A percentile compares a stretch with the other conserved stretches of the same genome.
Conservation (phyloP, 2,888 invertebrate genomes). For the Omphaloscelis lunosa region DNA sequence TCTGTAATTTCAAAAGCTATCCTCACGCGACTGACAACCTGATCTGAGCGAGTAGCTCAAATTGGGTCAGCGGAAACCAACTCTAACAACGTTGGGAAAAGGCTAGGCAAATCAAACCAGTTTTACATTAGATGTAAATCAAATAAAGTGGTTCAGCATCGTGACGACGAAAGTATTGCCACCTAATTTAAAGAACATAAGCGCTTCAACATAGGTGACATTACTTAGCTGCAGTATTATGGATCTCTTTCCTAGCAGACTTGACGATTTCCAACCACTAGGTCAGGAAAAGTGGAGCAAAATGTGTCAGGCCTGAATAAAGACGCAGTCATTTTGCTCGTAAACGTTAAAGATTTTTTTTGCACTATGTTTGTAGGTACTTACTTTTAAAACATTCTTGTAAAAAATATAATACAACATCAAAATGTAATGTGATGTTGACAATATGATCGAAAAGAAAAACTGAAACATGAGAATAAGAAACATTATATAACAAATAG, state of each 20-base stretch:
- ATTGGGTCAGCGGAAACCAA: background rate
- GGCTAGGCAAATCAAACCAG: background rate
- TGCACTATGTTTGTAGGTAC: background rate
- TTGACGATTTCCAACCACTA: background rate
- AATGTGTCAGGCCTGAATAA: background rate
- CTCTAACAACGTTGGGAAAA: background rate
- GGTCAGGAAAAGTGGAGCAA: background rate
- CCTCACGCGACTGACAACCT: background rate
- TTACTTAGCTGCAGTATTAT: background rate
- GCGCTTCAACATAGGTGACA: background rate
- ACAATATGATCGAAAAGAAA: slow-evolving; percentile 13
- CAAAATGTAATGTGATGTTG: slow-evolving; percentile 3
- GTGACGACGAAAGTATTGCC: background rate
- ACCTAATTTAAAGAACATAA: background rate
- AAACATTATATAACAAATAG: too few relatives aligned
- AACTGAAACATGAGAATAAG: slow-evolving; percentile 19
- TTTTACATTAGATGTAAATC: background rate
- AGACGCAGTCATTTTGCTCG: background rate
- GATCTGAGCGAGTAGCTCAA: background rate
- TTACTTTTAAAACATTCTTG: slow-evolving; percentile 7
- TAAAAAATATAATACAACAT: slow-evolving; percentile 4
- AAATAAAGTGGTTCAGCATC: background rate
- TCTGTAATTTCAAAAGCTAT: slow-evolving; percentile 28
- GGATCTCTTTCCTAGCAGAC: background rate
- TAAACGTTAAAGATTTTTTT: background rate